phyloP scores from a whole-genome alignment of 2,797 vertebrate genomes.

The Macropus fuliginosus region DNA sequence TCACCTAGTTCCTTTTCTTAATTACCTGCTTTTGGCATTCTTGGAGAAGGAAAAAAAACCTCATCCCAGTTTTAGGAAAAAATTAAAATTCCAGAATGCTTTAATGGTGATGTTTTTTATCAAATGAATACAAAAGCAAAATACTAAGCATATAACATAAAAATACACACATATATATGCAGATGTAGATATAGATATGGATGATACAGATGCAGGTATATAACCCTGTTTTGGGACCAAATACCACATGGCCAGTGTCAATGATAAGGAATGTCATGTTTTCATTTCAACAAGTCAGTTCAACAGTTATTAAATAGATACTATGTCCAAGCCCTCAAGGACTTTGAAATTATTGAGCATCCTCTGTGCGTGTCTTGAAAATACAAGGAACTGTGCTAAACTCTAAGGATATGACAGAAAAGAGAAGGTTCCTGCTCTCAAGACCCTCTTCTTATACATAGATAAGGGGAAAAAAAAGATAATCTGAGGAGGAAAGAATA shows the following conservation, averaged over 20 bases:
- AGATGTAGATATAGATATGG: no score
- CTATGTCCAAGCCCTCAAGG: background rate
- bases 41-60: background rate
- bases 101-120: background rate
- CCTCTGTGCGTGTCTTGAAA: background rate
- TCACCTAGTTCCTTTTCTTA: slow-evolving; percentile 31
- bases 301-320: background rate
- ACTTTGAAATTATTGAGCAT: background rate
- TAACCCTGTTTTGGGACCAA: slow-evolving; percentile 22
- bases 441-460: background rate
- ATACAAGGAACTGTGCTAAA: background rate
- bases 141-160: slow-evolving; percentile 36
- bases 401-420: background rate
- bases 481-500: background rate
- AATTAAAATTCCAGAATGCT: slow-evolving; percentile 35
- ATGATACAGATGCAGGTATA: no score
- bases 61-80: slow-evolving; percentile 14
- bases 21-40: slow-evolving; percentile 26
- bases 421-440: background rate
- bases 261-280: slow-evolving; percentile 33
- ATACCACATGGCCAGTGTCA: background rate
- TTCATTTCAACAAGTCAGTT: slow-evolving; percentile 27
- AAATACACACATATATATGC: background rate
- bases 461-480: background rate
- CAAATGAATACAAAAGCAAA: slow-evolving; percentile 34